These are phyloP conservation scores for Tanaodytes sp. DNA, from an alignment of 2,888 invertebrate genomes.

Conservation along the genomic window DNA sequence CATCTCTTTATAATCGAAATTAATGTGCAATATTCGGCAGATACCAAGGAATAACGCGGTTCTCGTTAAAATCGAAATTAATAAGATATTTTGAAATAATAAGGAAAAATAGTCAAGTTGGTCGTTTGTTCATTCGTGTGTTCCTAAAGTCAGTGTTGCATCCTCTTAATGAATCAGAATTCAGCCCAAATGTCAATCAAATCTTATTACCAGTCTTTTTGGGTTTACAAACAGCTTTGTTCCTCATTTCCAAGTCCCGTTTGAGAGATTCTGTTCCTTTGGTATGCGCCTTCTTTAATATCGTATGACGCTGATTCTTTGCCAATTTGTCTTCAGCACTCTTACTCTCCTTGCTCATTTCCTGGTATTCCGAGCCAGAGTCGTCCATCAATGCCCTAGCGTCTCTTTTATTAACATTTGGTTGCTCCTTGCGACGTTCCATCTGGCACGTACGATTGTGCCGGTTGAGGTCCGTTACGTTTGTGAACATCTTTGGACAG, in stretches of 20 bases:
- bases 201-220: slow-evolving; percentile 71
- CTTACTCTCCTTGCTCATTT: slow-evolving; percentile 67
- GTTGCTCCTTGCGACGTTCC: slow-evolving; percentile 59
- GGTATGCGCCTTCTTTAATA: slow-evolving; percentile 70
- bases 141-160: too few relatives aligned
- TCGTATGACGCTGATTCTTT: slow-evolving; percentile 71
- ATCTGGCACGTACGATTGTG: slow-evolving; percentile 65
- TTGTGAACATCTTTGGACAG: slow-evolving; percentile 68
- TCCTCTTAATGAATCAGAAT: too few relatives aligned
- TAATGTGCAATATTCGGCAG: too few relatives aligned
- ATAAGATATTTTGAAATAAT: too few relatives aligned
- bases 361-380: slow-evolving; percentile 67
- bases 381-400: slow-evolving; percentile 66
- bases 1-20: too few relatives aligned
- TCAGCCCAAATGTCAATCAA: too few relatives aligned
- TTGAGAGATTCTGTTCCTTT: slow-evolving; percentile 65
- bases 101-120: too few relatives aligned
- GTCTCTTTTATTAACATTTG: slow-evolving; percentile 68
- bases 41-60: too few relatives aligned
- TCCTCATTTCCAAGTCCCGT: slow-evolving; percentile 65
- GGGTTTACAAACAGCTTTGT: slow-evolving; percentile 67
- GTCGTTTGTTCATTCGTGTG: too few relatives aligned
- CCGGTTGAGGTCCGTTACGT: slow-evolving; percentile 67
- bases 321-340: slow-evolving; percentile 73
- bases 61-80: too few relatives aligned